These are phyloP conservation scores for Sebastes kiyomatsui DNA, from an alignment of 2,797 vertebrate genomes.

Conservation along the genomic window DNA sequence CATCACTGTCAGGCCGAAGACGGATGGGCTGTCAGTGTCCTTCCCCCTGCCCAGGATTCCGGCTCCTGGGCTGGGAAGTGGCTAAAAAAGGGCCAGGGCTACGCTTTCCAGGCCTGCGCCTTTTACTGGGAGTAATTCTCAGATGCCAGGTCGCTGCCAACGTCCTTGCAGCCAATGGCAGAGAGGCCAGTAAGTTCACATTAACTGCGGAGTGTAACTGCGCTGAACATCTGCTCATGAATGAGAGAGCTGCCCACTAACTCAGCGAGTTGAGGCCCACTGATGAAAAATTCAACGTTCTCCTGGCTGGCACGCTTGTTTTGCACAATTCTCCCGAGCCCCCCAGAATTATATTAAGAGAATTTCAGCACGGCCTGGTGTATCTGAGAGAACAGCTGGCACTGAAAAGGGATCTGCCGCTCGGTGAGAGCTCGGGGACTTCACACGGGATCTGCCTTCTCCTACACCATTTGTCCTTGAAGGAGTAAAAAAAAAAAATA, in stretches of 20 bases:
- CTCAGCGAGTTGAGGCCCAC: conserved; percentile 88
- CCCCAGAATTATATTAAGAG: conserved; percentile 99
- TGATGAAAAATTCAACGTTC: conserved; percentile 99
- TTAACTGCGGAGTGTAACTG: conserved; percentile 93
- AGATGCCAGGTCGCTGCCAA: conserved; percentile 91
- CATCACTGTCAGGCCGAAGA: conserved; percentile 86
- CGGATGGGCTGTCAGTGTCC: conserved; percentile 84
- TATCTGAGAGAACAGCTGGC: conserved; percentile 99
- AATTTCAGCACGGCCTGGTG: conserved; percentile 92
- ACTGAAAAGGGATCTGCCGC: conserved; percentile 93
- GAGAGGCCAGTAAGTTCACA: conserved; percentile 96
- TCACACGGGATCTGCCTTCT: conserved; percentile 88
- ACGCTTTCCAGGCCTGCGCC: conserved; percentile 74
- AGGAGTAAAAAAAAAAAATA: conserved; percentile 19
- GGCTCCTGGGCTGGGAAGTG: conserved; percentile 85
- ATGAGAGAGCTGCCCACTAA: conserved; percentile 95
- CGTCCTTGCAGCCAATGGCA: conserved; percentile 92
- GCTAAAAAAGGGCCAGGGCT: conserved; percentile 82
- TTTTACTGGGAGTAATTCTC: conserved; percentile 90
- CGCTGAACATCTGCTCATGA: conserved; percentile 99
- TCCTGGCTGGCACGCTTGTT: conserved; percentile 97
- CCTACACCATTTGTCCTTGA: conserved; percentile 95
- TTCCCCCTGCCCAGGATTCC: conserved; percentile 76
- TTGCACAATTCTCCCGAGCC: conserved; percentile 97
- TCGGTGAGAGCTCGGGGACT: conserved; percentile 90